Evolutionary conservation across 2,113 vertebrate species (phyloP), one percentile per base, ranked within the genome.

Genomic region (Caranx melampygus): DNA sequence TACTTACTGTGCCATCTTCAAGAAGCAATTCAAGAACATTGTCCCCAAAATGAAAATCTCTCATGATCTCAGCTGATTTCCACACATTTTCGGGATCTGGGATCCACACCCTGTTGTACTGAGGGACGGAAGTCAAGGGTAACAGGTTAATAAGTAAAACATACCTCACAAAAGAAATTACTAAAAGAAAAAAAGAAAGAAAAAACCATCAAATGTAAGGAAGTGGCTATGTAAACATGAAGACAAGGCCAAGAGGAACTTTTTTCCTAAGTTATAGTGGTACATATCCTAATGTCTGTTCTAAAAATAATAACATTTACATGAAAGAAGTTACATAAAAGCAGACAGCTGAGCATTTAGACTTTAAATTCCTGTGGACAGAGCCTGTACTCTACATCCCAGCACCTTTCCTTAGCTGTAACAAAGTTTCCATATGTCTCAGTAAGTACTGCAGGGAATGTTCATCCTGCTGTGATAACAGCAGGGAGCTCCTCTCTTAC

Each of bases 41-140:
- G 63, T 97, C 95, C 26, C 96, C 97, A 45, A 77, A 52, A 79
- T 88, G 94, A 86, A 96, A 98, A 91, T 97, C 94, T 86, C 85
- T 95, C 4, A 88, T 90, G 52, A 99, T 97, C 88, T 99, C 98
- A 3, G 98, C 98, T 15, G 98, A 98, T 80, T 94, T 96, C 98
- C 98, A 99, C 31, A 99, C 97, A 83, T 97, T 94, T 63, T 97
- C 94, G 1, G 89, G 61, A 89, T 99, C 95, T n/a, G 97, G 96
- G 63, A 99, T 96, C 98, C 98, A 99, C 33, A 99, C 97, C 89
- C 97, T 95, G 89, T 99, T 99, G 92, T 95, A 99, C 98, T 99
- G 58, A 20, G 2, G 42, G 11, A 57, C 0, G n/a, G 34, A 12
- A 71, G 31, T 2, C 10, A 61, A 80, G 11, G 6, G 49, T 33